A percentile compares a stretch with the other conserved stretches of the same genome.
These are phyloP conservation scores for Sciurus niger DNA, from an alignment of 2,113 vertebrate species.

Conservation along the genomic window DNA sequence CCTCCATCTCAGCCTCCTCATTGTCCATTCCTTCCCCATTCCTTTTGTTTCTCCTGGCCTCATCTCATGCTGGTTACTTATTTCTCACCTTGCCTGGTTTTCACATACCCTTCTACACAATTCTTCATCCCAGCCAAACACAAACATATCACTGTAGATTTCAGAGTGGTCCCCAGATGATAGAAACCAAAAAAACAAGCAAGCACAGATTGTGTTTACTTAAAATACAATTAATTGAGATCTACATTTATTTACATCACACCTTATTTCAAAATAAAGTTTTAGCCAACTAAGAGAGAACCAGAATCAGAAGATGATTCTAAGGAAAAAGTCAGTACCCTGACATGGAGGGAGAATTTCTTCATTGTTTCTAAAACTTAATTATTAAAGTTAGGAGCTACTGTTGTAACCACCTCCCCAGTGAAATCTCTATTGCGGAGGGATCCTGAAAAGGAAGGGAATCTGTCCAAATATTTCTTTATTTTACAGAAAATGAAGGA, in stretches of 20 bases:
- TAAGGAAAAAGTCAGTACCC: neutral
- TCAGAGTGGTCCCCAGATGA: neutral
- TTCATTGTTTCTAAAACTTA: neutral
- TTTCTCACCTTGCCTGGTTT: neutral
- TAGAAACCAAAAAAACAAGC: neutral
- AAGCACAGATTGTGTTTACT: neutral
- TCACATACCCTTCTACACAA: neutral
- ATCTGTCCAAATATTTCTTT: neutral
- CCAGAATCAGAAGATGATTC: neutral
- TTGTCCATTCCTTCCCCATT: neutral
- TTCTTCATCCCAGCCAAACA: neutral
- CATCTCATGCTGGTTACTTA: neutral
- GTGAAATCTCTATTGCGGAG: neutral
- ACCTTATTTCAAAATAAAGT: neutral
- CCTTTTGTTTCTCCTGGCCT: neutral
- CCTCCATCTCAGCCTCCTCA: neutral
- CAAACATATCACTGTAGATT: neutral
- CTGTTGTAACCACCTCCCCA: neutral
- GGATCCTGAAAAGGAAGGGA: neutral
- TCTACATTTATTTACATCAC: neutral
- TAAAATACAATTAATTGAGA: neutral
- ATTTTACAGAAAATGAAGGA: neutral
- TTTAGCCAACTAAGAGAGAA: neutral
- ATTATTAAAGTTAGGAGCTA: neutral
- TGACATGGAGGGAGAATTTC: neutral